Conservation (phyloP, 2,113 vertebrate species). For the Centropristis striata region DNA sequence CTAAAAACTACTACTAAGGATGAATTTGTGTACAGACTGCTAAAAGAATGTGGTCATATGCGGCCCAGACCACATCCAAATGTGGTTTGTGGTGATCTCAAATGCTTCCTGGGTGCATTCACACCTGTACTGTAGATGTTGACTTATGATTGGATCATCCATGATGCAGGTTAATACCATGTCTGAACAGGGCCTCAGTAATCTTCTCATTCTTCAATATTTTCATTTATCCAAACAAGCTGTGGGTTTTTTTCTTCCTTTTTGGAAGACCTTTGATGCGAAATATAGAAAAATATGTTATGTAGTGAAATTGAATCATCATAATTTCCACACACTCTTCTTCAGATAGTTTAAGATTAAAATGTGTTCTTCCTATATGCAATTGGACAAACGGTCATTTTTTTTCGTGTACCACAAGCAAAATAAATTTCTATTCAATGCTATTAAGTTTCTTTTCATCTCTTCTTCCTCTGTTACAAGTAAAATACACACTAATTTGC, state of each 20-base stretch:
- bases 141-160: no score
- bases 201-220: not conserved
- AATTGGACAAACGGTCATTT: not conserved
- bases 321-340: not conserved
- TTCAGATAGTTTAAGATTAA: not conserved
- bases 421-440: conserved; percentile 39
- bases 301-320: not conserved
- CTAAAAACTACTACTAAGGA: no score
- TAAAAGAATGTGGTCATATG: no score
- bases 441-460: not conserved
- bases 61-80: no score
- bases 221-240: not conserved
- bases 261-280: not conserved
- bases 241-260: not conserved
- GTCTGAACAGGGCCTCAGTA: no score
- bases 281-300: not conserved
- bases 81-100: no score
- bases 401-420: not conserved
- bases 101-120: no score
- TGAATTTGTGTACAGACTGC: no score
- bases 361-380: not conserved
- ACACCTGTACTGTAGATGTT: no score
- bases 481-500: not conserved
- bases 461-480: not conserved
- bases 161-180: no score